Evolutionary conservation across 2,888 invertebrate species (phyloP), one percentile per base, ranked within the genome.

Genomic region (Trachelus iudaicus): DNA sequence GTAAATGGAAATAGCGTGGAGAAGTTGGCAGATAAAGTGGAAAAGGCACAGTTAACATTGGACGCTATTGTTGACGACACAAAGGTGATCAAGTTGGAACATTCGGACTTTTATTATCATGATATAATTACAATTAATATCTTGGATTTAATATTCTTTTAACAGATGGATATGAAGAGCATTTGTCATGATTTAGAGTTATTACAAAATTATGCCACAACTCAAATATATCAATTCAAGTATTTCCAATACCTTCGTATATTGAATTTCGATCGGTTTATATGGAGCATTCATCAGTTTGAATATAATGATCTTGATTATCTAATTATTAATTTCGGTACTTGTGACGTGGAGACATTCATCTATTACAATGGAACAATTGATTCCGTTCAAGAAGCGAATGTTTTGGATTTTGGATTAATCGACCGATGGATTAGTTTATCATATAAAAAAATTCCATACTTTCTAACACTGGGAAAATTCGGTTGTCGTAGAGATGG

Each of bases 211-310:
- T 73, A 34, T 1, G 87, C 91, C 0, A 86, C 91, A 75, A 88
- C 90, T 9, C 92, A 92, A 86, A 88, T 92, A 35, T 92, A 92
- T 84, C 90, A 91, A 81, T 91, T 93, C 75, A 92, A 93, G 84
- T 92, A 93, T 82, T 91, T 94, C 73, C 93, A 93, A 71, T 88
- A 91, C 75, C 79, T 91, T 2, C 91, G 91, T 83, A 79, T 84
- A 3, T 79, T 92, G 1, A 80, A 89, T 56, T 90, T 90, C 68
- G 81, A 88, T 30, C 73, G 81, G 3, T 73, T 79, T 3, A 87
- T 92, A 30, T 79, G 83, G 34, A 87, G 89, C 69, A 79, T 91
- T 11, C 89, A 90, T 82, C 84, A 90, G 68, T 90, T 92, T 79
- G 87, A 90, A 86, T 80, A 82, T 79, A 78, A 89, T 9, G 81